Evolutionary conservation across 1,140 invertebrate genomes (phyloP), one percentile per base, ranked within the genome.

Genomic region (Diuraphis noxia): DNA sequence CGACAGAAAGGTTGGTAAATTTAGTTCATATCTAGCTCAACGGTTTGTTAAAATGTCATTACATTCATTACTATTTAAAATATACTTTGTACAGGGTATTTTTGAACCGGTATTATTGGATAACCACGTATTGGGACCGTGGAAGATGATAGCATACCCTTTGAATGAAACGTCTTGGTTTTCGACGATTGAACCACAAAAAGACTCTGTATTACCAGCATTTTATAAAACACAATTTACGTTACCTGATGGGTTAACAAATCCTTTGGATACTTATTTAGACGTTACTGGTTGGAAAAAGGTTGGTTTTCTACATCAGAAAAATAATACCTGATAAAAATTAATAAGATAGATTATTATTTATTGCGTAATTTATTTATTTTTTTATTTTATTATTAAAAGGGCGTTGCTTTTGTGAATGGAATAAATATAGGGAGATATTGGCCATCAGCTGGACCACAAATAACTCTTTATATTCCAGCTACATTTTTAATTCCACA

Each of bases 371-470:
- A 30, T 56, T 56, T 10, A 30, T 56, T 56, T 10, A 56, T 56
- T 56, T 30, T 56, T 17, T 72, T 72, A 1, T 52, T 56, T 56
- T 87, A 2, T 56, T n/a, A 34, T 87, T 63, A 40, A 90, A 88
- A 94, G 95, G 97, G 97, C 36, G 94, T 96, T 36, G 95, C 95
- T 38, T 97, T 95, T 94, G 93, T 97, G 2, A 98, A 97, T 93
- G 95, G 95, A 6, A 94, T 95, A 92, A 97, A 97, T 93, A 93
- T 97, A 56, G 97, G 97, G 3, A 94, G 97, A 72, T 97, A 97
- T 93, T 98, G 97, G 97, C 96, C 96, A 1, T 92, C 94, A 8
- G 95, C 95, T n/a, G 97, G 97, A 23, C 97, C 97, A 7, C 97
- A 98, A 94, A 93, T 96, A 2, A 97, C 96, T 0, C 93, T 98